These are phyloP conservation scores for Apodemia mormo DNA, from an alignment of 2,888 invertebrate genomes.

Conservation along the genomic window DNA sequence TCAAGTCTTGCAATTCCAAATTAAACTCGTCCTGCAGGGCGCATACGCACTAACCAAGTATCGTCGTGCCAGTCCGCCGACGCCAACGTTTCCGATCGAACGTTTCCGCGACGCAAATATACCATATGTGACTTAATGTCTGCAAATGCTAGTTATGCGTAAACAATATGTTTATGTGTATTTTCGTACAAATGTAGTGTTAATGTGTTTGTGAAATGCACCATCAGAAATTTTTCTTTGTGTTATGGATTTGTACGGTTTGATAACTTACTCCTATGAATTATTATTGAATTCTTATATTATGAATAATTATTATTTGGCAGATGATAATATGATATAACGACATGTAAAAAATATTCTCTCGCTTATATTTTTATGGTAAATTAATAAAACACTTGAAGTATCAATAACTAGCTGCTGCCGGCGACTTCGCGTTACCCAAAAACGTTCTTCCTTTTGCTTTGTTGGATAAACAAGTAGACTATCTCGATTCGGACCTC, in stretches of 20 bases:
- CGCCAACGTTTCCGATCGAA: constrained; percentile 67
- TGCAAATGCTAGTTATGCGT: background rate
- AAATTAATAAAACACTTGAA: too few relatives aligned
- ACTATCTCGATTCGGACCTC: too few relatives aligned
- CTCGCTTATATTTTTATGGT: too few relatives aligned
- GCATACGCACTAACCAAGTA: constrained; percentile 33
- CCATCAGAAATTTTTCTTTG: background rate
- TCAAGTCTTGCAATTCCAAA: constrained; percentile 52
- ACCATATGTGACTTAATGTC: background rate
- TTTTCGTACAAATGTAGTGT: background rate
- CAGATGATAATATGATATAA: background rate
- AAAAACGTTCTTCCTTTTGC: too few relatives aligned
- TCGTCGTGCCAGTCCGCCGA: constrained; percentile 56
- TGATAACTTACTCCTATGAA: background rate
- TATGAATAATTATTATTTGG: constrained; percentile 7
- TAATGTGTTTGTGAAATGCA: background rate
- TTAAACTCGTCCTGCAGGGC: constrained; percentile 53
- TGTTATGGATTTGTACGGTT: background rate
- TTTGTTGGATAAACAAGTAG: too few relatives aligned
- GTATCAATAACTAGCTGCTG: too few relatives aligned
- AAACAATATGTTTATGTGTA: background rate
- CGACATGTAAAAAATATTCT: background rate
- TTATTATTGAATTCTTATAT: background rate
- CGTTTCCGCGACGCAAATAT: constrained; percentile 51
- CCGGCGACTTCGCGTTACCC: too few relatives aligned